These are phyloP conservation scores for Phylloscopus trochilus DNA, from an alignment of 2,113 vertebrate species.

Conservation along the genomic window DNA sequence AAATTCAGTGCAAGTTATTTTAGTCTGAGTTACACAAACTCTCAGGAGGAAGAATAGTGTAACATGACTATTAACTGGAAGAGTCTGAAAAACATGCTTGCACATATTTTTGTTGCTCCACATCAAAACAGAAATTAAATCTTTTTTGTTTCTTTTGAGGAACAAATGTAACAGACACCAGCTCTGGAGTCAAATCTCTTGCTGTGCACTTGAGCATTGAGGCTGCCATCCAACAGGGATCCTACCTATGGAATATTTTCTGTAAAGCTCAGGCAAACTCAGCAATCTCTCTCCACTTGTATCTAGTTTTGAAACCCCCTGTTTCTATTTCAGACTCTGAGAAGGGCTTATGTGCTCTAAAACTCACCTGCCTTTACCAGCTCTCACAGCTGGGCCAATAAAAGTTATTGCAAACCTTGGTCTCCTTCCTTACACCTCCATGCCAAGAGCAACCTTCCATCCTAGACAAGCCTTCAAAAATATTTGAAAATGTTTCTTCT, in stretches of 20 bases:
- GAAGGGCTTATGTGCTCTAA: not conserved
- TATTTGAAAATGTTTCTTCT: not conserved
- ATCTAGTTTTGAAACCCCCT: not conserved
- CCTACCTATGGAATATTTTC: not conserved
- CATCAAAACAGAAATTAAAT: not conserved
- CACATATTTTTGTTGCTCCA: not conserved
- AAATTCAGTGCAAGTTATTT: not conserved
- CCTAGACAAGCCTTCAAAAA: not conserved
- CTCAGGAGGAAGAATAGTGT: not conserved
- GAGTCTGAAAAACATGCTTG: not conserved
- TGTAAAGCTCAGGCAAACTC: not conserved
- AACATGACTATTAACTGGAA: not conserved
- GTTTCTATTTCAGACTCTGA: not conserved
- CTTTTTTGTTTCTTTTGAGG: not conserved
- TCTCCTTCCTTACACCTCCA: not conserved
- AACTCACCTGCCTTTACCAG: not conserved
- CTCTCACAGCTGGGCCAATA: not conserved
- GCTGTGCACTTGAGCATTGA: not conserved
- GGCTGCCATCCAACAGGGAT: not conserved
- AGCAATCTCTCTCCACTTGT: not conserved
- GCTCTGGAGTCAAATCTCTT: not conserved
- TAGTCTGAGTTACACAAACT: not conserved
- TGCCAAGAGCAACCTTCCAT: not conserved
- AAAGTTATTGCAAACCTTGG: not conserved
- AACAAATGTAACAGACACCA: not conserved